These are phyloP conservation scores for Psittacula echo DNA, from an alignment of 2,797 vertebrate genomes.

Conservation along the genomic window DNA sequence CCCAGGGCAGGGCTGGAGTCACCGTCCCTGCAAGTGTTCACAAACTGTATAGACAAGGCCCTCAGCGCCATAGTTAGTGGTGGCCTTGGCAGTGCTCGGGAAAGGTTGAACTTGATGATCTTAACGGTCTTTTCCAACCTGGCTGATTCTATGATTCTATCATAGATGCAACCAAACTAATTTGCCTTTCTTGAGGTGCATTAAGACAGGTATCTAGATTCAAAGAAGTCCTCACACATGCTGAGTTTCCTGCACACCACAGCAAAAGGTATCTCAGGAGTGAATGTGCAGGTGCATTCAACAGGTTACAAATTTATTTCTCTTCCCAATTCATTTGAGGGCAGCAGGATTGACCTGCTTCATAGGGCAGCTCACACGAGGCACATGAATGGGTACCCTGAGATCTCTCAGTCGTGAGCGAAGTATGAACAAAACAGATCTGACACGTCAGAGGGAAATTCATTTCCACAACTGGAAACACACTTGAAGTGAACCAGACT, in stretches of 20 bases:
- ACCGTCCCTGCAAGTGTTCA: background rate
- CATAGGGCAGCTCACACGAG: background rate
- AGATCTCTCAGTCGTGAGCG: background rate
- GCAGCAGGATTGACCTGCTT: background rate
- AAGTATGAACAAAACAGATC: background rate
- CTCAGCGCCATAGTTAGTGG: background rate
- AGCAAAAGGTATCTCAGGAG: background rate
- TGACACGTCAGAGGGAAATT: background rate
- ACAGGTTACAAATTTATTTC: background rate
- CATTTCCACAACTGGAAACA: background rate
- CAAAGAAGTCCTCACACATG: rapidly evolving
- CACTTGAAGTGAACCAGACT: background rate
- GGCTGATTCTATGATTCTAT: background rate
- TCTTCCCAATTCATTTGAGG: background rate
- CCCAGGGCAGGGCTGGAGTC: background rate
- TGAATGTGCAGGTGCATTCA: rapidly evolving
- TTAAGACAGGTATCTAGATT: background rate
- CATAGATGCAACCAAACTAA: background rate
- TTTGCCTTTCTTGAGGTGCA: rapidly evolving
- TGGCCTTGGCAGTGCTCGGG: background rate
- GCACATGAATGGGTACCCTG: background rate
- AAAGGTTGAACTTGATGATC: background rate
- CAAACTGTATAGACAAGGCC: background rate
- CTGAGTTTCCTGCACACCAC: rapidly evolving
- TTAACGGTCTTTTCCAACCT: background rate